Base-by-base conservation (phyloP, 2,113 vertebrate species). In the Clarias magur region DNA sequence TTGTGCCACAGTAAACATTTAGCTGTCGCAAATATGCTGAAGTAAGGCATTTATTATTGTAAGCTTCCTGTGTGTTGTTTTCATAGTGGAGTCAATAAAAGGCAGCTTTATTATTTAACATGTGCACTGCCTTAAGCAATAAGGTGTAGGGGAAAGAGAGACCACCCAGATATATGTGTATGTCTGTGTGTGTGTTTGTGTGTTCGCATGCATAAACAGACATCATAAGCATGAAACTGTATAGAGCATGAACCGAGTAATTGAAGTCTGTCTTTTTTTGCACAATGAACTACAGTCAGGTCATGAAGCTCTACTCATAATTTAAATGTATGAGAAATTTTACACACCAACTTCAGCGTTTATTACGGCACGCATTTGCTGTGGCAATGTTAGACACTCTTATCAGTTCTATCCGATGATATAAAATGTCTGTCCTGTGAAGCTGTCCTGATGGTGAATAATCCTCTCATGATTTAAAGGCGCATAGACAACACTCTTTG, bases 51-150 rank as follows among this genome's bases (percentile, higher is more conserved):
- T 89, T 90, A 59, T 88, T 88, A 76, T 60, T 73, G 84, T 83
- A 79, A 85, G 62, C 87, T 83, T 85, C 23, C 85, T 34, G 59
- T 85, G 83, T 88, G 42, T 59, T 90, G 78, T 87, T 89, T 89
- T 88, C 65, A 42, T 84, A 87, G 63, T 79, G 80, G 73, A 86
- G 78, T 87, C 80, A 87, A 60, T 88, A 86, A 90, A 89, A 85
- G 48, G 57, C 56, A 25, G 60, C 68, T 84, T 75, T 72, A 81
- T 81, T 81, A 81, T 62, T 81, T 38, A 62, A 86, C 89, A 88
- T 84, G 73, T 90, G 80, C 79, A 84, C 10, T 25, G 48, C 86
- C 84, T 53, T 88, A 27, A 86, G 84, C 89, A 88, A 73, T 56
- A 56, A 48, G 78, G 25, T 70, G 65, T 67, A 34, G 73, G 68